Conservation (phyloP, 2,113 vertebrate species). For the Monarcha castaneiventris region DNA sequence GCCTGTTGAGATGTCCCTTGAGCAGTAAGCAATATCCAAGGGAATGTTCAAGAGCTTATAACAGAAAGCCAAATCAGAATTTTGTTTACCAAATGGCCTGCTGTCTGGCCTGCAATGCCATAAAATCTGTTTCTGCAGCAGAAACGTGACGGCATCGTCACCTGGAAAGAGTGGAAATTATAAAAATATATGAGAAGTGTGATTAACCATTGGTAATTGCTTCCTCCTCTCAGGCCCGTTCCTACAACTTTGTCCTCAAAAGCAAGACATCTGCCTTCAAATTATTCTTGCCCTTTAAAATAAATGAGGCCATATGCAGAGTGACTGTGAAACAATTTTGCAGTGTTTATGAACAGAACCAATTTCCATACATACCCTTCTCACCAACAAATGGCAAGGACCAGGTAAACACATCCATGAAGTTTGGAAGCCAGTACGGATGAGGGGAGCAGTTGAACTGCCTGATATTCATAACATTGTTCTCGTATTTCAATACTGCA, state of each 20-base stretch:
- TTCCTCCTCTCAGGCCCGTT: neutral
- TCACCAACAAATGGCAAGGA: conserved; percentile 96
- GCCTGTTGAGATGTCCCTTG: neutral
- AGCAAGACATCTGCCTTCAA: neutral
- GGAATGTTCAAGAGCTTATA: neutral
- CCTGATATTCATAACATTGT: conserved; percentile 98
- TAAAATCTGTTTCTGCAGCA: neutral
- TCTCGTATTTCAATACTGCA: conserved; percentile 98
- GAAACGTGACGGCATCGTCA: neutral
- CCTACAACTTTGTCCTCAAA: neutral
- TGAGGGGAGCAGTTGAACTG: conserved; percentile 99
- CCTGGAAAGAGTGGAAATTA: neutral
- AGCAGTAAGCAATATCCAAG: neutral
- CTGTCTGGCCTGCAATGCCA: neutral
- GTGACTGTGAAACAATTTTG: neutral
- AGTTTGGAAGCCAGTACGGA: conserved; percentile 98
- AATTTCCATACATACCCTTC: conserved; percentile 81
- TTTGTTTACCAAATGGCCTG: neutral
- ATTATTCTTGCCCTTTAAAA: neutral
- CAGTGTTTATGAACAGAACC: neutral
- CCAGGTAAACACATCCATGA: conserved; percentile 99
- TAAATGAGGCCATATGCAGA: neutral
- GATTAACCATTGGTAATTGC: neutral
- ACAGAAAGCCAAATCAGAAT: neutral
- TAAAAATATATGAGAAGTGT: neutral